Conservation (phyloP, 2,113 vertebrate genomes). For the Hystrix cristata region DNA sequence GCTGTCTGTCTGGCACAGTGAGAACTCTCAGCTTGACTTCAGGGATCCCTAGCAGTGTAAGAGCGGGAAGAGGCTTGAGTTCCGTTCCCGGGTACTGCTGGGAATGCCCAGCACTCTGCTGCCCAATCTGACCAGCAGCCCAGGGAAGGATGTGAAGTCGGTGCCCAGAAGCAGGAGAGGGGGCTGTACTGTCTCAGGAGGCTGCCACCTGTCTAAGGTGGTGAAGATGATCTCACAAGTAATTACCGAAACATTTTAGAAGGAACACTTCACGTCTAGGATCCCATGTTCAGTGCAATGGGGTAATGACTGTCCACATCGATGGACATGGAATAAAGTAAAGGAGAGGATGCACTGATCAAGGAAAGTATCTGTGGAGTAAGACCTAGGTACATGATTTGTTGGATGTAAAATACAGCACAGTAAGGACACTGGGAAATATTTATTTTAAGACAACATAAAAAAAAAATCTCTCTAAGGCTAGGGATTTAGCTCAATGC, state of each 20-base stretch:
- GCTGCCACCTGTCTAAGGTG: neutral
- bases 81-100: neutral
- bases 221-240: neutral
- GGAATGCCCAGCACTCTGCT: neutral
- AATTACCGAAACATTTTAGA: neutral
- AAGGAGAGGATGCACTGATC: neutral
- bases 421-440: neutral
- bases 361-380: neutral
- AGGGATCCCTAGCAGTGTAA: neutral
- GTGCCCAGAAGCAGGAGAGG: neutral
- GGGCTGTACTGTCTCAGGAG: neutral
- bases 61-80: neutral
- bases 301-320: no score
- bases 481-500: no score
- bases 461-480: neutral
- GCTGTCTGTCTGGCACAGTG: neutral
- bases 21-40: neutral
- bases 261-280: neutral
- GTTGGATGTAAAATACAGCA: constrained; percentile 6
- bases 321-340: neutral
- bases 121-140: neutral
- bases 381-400: neutral
- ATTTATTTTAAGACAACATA: constrained; percentile 8
- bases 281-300: neutral
- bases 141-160: neutral